Evolutionary conservation across 2,888 invertebrate genomes (phyloP).

Genomic region (Clostera curtula): DNA sequence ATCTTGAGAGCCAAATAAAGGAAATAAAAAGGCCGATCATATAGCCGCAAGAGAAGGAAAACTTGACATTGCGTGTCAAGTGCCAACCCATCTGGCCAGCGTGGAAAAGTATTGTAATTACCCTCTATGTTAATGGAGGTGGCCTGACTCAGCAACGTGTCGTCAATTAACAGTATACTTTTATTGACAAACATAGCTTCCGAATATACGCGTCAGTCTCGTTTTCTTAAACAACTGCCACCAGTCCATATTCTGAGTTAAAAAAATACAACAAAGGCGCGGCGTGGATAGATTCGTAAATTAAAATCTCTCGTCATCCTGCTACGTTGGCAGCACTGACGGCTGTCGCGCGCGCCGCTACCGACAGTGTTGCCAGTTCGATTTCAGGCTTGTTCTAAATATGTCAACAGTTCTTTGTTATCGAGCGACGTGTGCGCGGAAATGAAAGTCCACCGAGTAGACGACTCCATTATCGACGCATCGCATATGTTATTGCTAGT

Average conservation of each 20-base stretch:
- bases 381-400: conserved; percentile 75
- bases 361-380: conserved; percentile 44
- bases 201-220: conserved; percentile 39
- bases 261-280: no score
- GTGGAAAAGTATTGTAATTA: no score
- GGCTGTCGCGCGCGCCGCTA: conserved; percentile 50
- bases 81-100: no score
- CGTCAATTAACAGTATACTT: no score
- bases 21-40: no score
- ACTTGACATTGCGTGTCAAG: no score
- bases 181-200: conserved; percentile 54
- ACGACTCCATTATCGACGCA: conserved; percentile 57
- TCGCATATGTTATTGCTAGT: conserved; percentile 50
- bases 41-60: no score
- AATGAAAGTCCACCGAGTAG: conserved; percentile 69
- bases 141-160: no score
- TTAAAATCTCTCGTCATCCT: conserved; percentile 66
- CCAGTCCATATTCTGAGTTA: no score
- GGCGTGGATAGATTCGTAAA: conserved; percentile 70
- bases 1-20: no score
- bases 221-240: no score
- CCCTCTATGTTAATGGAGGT: no score
- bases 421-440: conserved; percentile 66
- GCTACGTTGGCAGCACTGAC: conserved; percentile 51
- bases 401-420: conserved; percentile 73